A percentile compares a stretch with the other conserved stretches of the same genome.
Evolutionary conservation across 1,140 invertebrate species (phyloP).

Genomic region (Coelopa frigida): DNA sequence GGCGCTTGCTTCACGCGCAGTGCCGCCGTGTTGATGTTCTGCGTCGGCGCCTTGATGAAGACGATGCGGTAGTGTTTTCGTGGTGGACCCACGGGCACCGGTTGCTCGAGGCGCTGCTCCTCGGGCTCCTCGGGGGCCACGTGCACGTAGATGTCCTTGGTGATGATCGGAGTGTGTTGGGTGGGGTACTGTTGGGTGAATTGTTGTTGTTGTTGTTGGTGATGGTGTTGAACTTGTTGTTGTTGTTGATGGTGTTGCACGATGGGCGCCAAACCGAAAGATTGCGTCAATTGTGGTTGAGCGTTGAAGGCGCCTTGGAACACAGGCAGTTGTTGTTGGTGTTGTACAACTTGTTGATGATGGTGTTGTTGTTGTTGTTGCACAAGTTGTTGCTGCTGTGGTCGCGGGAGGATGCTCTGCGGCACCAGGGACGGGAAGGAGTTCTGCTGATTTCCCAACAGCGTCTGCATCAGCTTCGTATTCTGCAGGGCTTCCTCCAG

Average conservation of each 20-base stretch:
- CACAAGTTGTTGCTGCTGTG: conserved; percentile 11
- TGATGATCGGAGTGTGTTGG: conserved; percentile 19
- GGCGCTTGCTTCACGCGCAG: conserved; percentile 54
- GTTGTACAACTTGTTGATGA: no score
- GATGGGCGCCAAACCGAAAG: no score
- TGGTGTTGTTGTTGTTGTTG: conserved; percentile 16
- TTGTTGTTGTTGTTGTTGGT: conserved; percentile 13
- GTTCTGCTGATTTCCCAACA: conserved; percentile 10
- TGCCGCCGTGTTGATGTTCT: conserved; percentile 55
- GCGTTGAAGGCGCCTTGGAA: background rate
- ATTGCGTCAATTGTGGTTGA: background rate
- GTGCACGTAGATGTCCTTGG: conserved; percentile 43
- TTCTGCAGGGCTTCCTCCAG: conserved; percentile 29
- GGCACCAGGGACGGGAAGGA: background rate
- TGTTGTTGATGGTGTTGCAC: conserved; percentile 11
- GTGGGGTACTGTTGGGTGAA: conserved; percentile 9
- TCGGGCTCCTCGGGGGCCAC: conserved; percentile 33
- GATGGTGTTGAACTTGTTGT: conserved; percentile 8
- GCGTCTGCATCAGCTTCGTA: conserved; percentile 18
- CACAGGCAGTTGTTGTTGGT: conserved; percentile 11
- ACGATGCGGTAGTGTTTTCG: conserved; percentile 82
- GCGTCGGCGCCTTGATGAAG: conserved; percentile 74
- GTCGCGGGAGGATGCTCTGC: background rate
- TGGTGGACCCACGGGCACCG: conserved; percentile 43
- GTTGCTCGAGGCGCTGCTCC: conserved; percentile 21